Base-by-base conservation (phyloP, 2,888 invertebrate species). In the Parnassius apollo region DNA sequence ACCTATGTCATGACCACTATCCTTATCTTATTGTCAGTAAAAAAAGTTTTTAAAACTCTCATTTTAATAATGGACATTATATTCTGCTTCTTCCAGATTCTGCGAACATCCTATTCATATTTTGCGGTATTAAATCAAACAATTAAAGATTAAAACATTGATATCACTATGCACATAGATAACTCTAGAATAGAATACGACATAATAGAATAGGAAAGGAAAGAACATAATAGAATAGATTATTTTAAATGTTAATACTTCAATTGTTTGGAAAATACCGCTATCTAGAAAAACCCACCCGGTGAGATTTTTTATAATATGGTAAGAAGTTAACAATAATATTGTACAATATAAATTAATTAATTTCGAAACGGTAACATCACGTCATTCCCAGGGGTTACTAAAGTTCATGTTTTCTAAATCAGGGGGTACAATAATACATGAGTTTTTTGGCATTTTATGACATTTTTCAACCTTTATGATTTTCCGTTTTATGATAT, bases 91-190 rank as follows among this genome's bases (percentile, higher is more conserved):
- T 82, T 85, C 44, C 86, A 89, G 89, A 83, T 88, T 58, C 76
- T 88, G 1, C 79, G 88, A 7, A 86, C 83, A 83, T 89, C 88
- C 0, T 89, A 88, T 65, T 89, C 89, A 1, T 88, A 88, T 66
- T 86, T 87, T 57, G 89, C 89, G 1, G 85, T 88, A 9, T 72
- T 89, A 62, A 85, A 86, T 69, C 86, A 85, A 69, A 73, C 75
- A 2, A 50, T 35, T 56, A 35, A 59, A 53, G 42, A 51, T 7
- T 49, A n/a, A n/a, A 49, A 9, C 13, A 49, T 18, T 9, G 9
- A 9, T 35, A 25, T 7, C 7, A 25, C 9, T 1, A 11, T 12
- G 11, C 11, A 52, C 18, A 4, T 52, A n/a, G 7, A 52, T 7
- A 42, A n/a, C 11, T 9, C 13, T 42, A 13, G 35, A n/a, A 9